Evolutionary conservation across 2,888 invertebrate genomes (phyloP), one percentile per base, ranked within the genome.

Genomic region (Chalcosyrphus nemorum): DNA sequence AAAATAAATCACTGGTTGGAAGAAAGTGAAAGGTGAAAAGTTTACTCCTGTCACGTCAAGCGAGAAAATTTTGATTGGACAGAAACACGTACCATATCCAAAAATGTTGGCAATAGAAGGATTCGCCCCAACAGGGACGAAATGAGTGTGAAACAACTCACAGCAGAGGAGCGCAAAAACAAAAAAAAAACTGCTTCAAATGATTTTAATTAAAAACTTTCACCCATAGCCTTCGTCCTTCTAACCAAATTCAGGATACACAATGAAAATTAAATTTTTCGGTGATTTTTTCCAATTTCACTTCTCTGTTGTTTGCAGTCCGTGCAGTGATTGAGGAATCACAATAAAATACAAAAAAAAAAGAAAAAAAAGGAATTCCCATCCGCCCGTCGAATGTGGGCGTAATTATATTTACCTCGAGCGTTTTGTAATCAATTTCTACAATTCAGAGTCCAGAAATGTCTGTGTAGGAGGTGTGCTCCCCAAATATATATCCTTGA

Each of bases 201-300:
- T 59, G 59, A 66, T 76, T 76, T 76, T 76, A 76, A 76, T 76
- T 76, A 68, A 76, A 76, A 76, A 59, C 52, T 66, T 59, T 66
- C 38, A 5, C 21, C n/a, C 4, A 5, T 17, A 7, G 5, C 15
- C 21, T 5, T 11, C 41, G 5, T 52, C 41, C 17, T 21, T 47
- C 29, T 66, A 50, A 75, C 13, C 27, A 54, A 17, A 32, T 24
- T 13, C 54, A 9, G 41, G 6, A 27, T 29, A 21, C n/a, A 59
- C n/a, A 59, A 50, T 50, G 50, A 41, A 59, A 57, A 75, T 75
- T 50, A 29, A 59, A 66, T 57, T 71, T 50, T 52, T 47, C 13
- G 4, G n/a, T 9, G 35, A 65, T 13, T 45, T 45, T 65, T 65
- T 38, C 35, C 57, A 74, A 56, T 56, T 56, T 1, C 13, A 4